phyloP scores from a whole-genome alignment of 2,797 vertebrate species.

The Sylvia borin region DNA sequence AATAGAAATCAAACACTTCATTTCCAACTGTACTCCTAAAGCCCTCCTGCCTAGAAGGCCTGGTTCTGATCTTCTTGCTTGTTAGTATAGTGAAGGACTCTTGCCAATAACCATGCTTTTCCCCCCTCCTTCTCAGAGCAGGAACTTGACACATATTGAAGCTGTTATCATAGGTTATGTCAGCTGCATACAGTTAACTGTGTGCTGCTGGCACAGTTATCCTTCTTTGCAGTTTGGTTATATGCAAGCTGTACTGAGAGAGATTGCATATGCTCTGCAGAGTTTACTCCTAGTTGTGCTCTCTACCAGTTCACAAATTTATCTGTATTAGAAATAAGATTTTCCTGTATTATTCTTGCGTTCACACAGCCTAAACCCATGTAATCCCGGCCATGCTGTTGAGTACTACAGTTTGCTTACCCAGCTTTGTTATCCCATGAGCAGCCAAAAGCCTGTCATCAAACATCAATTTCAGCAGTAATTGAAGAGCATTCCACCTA shows the following conservation, averaged over 20 bases:
- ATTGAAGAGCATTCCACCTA: not conserved
- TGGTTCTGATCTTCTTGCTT: not conserved
- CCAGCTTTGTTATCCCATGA: not conserved
- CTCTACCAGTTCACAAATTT: not conserved
- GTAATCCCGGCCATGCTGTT: not conserved
- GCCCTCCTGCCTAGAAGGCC: not conserved
- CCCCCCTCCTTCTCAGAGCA: not conserved
- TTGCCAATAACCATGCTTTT: not conserved
- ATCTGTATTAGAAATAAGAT: not conserved
- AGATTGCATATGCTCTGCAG: not conserved
- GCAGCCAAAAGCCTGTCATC: not conserved
- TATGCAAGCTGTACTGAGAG: not conserved
- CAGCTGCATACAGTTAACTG: slow-evolving; percentile 37
- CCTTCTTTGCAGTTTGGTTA: not conserved
- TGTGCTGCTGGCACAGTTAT: not conserved
- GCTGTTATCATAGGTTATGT: slow-evolving; percentile 28
- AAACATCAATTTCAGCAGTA: not conserved
- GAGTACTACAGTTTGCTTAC: not conserved
- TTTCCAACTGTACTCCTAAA: not conserved
- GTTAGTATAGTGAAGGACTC: not conserved
- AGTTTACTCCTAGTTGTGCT: not conserved
- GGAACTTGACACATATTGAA: slow-evolving; percentile 25
- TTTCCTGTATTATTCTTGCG: not conserved
- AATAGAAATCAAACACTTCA: not conserved
- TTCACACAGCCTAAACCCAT: not conserved